A percentile compares a stretch with the other conserved stretches of the same genome.
These are phyloP conservation scores for Anarsia innoxiella DNA, from an alignment of 2,888 invertebrate genomes.

Conservation along the genomic window DNA sequence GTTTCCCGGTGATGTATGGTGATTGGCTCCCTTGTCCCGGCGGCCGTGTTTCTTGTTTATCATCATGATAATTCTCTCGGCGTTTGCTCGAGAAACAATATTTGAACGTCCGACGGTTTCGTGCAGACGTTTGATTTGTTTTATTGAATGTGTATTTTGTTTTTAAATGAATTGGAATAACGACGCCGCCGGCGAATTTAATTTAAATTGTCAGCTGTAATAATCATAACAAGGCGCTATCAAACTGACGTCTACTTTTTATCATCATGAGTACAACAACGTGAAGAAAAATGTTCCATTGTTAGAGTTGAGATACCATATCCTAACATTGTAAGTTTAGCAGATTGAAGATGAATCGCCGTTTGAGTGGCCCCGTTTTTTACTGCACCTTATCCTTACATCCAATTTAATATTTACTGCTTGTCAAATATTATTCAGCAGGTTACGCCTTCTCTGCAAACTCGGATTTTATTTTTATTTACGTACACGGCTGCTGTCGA, in stretches of 20 bases:
- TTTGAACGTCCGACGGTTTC: constrained; percentile 51
- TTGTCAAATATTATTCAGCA: constrained; percentile 56
- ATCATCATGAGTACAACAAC: constrained; percentile 38
- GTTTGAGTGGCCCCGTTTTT: constrained; percentile 45
- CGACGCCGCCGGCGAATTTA: constrained; percentile 50
- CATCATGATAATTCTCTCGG: constrained; percentile 66
- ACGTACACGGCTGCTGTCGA: constrained; percentile 35
- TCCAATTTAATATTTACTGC: constrained; percentile 62
- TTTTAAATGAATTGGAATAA: constrained; percentile 58
- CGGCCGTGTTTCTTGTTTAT: constrained; percentile 67
- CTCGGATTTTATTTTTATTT: constrained; percentile 48
- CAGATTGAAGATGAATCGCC: constrained; percentile 53
- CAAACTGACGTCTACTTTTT: constrained; percentile 47
- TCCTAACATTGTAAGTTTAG: constrained; percentile 51
- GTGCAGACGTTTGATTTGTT: constrained; percentile 51
- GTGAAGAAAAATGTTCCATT: constrained; percentile 55
- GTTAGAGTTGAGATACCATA: constrained; percentile 54
- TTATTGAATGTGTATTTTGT: constrained; percentile 57
- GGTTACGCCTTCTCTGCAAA: constrained; percentile 42
- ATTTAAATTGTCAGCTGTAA: constrained; percentile 49
- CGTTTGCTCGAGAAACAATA: constrained; percentile 57
- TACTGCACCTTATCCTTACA: constrained; percentile 41
- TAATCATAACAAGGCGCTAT: constrained; percentile 36
- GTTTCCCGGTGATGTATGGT: constrained; percentile 70
- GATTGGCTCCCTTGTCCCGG: constrained; percentile 69